Base-by-base conservation (phyloP, 2,797 vertebrate species). In the Clarias pachynema region DNA sequence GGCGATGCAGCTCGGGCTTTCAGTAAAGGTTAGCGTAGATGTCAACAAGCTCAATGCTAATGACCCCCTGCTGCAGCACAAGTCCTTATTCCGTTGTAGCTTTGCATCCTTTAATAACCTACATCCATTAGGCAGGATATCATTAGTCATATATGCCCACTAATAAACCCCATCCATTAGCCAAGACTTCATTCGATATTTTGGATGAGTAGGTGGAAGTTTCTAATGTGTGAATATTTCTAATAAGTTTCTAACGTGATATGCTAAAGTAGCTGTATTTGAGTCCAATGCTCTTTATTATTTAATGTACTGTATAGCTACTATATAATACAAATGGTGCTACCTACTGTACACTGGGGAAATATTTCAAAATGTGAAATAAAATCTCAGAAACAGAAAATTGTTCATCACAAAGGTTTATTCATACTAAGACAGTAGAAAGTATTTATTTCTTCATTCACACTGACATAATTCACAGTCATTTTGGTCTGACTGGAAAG, bases 31-130 rank as follows among this genome's bases (percentile, higher is more conserved):
- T 86, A 84, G 63, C 16, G 79, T 83, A 89, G 89, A 87, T 86
- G 89, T 88, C 81, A 84, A 84, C 83, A 72, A 72, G 86, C 84
- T 84, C 78, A 79, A 72, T 74, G 66, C 73, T 87, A 90, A 89
- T 87, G 81, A 59, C 85, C 84, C 82, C 85, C 84, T 80, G 85
- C 85, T 81, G 79, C 29, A 24, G 65, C 60, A 40, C 34, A 4
- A 44, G 63, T 74, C 62, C 60, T 82, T 89, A 63, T 26, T 16
- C 62, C 40, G 15, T 56, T 72, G 24, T 59, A 16, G 78, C 83
- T 70, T 79, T 72, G 74, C 63, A 65, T 60, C n/a, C 15, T 44
- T 82, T 88, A 86, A 87, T 89, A 85, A 86, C 10, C 69, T 56
- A 31, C 73, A 70, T 73, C 73, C 78, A 72, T 87, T 87, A 86